Evolutionary conservation across 2,888 invertebrate genomes (phyloP).

Genomic region (Morinoia aosen): DNA sequence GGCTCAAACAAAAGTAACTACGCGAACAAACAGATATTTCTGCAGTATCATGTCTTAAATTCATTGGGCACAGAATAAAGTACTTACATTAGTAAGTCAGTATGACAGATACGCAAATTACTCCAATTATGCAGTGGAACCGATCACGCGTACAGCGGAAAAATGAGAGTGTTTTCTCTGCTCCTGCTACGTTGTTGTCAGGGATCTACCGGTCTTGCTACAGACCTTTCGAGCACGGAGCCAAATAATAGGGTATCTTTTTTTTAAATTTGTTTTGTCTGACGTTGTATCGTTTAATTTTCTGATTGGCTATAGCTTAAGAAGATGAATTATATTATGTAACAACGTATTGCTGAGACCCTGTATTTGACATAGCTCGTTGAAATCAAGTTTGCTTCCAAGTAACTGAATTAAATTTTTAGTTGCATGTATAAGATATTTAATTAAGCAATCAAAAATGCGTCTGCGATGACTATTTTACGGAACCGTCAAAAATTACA

Average conservation of each 20-base stretch:
- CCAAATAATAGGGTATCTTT: background rate
- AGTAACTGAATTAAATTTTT: background rate
- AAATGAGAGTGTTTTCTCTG: background rate
- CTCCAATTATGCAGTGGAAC: background rate
- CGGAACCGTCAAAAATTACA: no score
- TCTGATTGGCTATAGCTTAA: no score
- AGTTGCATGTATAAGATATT: background rate
- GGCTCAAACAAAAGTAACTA: no score
- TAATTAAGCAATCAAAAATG: background rate
- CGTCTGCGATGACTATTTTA: no score
- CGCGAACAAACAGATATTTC: no score
- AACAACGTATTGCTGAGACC: background rate
- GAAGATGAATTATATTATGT: no score
- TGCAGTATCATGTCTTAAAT: no score
- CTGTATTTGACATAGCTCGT: background rate
- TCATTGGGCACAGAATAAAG: no score
- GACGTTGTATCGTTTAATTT: background rate
- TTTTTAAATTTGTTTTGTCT: background rate
- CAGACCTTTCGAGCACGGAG: background rate
- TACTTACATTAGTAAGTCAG: no score
- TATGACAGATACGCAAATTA: background rate
- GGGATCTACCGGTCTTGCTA: background rate
- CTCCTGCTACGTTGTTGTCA: background rate
- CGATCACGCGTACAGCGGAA: background rate
- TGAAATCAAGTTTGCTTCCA: background rate